phyloP scores from a whole-genome alignment of 2,888 invertebrate genomes.

The Noctuana brunneofusca region DNA sequence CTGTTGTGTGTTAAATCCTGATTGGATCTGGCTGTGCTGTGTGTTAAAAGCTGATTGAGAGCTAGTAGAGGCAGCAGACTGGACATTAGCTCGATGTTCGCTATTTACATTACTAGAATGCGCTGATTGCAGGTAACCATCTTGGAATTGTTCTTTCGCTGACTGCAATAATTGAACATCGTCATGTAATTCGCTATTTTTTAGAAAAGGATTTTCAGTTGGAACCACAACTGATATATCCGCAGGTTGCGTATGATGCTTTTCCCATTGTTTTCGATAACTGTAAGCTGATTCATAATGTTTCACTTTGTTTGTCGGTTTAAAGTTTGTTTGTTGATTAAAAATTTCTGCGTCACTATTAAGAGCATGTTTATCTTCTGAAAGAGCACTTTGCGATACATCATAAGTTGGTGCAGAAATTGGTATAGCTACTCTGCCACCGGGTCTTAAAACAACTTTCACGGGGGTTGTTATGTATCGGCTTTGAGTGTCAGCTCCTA shows the following conservation, averaged over 20 bases:
- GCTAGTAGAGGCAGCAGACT: conserved; percentile 51
- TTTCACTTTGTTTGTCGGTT: conserved; percentile 51
- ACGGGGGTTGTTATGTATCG: conserved; percentile 57
- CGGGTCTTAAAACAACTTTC: conserved; percentile 63
- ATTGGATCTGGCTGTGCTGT: conserved; percentile 39
- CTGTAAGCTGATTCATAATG: conserved; percentile 71
- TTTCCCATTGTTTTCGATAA: conserved; percentile 76
- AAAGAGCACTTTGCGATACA: conserved; percentile 41
- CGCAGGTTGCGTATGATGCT: conserved; percentile 59
- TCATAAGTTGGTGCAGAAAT: conserved; percentile 52
- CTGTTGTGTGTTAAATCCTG: conserved; percentile 21
- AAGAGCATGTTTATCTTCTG: conserved; percentile 53
- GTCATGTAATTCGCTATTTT: conserved; percentile 63
- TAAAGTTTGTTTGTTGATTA: conserved; percentile 31
- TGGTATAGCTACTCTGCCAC: conserved; percentile 61
- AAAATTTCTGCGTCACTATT: conserved; percentile 58
- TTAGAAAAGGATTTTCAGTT: conserved; percentile 53
- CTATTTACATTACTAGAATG: conserved; percentile 41
- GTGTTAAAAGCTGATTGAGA: conserved; percentile 48
- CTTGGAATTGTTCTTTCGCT: conserved; percentile 44
- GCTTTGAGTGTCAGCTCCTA: conserved; percentile 48
- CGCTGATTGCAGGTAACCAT: conserved; percentile 30
- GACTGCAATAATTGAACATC: conserved; percentile 48
- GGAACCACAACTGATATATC: conserved; percentile 47
- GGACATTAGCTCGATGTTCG: conserved; percentile 48